Evolutionary conservation across 1,140 invertebrate species (phyloP), one percentile per base, ranked within the genome.

Genomic region (Leguminivora glycinivorella): DNA sequence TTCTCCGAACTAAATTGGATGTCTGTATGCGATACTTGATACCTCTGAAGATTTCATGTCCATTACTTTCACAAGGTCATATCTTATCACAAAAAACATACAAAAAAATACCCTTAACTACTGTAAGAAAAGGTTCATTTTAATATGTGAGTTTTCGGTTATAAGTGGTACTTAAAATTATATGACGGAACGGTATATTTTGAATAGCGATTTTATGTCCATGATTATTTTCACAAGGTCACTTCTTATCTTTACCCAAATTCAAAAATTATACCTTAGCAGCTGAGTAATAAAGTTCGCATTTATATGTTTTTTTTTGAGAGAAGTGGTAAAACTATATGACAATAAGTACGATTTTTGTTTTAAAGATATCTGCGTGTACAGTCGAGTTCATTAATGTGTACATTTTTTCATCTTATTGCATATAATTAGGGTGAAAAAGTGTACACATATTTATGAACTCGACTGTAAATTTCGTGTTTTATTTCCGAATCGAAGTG

Each of bases 11-110:
- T 52, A 52, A 52, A 52, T 52, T 22, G 47, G 47, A 52, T 22
- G 47, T 52, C 47, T 52, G 47, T 52, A 52, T 22, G 7, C 47
- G 47, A 52, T 52, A 52, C 19, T 52, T 52, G 47, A 52, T 52
- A 52, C 19, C 47, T 52, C 47, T 52, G 47, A 22, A 52, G 19
- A 52, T 22, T 17, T 52, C 22, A 52, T 52, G n/a, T 22, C 19
- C 47, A 22, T 52, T 52, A 52, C 47, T 52, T 52, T 52, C 17
- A 52, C 47, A 52, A 52, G 47, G 47, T 52, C 47, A 1, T 19
- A 10, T 52, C 19, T 52, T 3, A 52, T 19, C n/a, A 4, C 19
- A 52, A 9, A 4, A n/a, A 52, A 9, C 19, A 52, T 1, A 2
- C 19, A n/a, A 6, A 52, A 52, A 22, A 10, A 2, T 22, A 22